Evolutionary conservation across 2,797 vertebrate genomes (phyloP), one percentile per base, ranked within the genome.

Genomic region (Chaetophractus vellerosus): DNA sequence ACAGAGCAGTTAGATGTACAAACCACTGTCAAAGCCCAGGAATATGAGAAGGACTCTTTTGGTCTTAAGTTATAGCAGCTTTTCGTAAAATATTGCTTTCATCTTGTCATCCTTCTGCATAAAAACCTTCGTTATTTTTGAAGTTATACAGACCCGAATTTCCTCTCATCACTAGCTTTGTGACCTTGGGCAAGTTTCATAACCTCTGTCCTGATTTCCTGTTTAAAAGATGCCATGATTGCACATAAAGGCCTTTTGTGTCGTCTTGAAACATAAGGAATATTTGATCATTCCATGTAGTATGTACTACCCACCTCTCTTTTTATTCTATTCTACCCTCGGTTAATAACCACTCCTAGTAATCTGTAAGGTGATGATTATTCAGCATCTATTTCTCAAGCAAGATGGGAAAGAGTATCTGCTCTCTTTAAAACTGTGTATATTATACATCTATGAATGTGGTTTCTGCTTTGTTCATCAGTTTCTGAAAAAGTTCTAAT

Each of bases 181-280:
- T 86, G 76, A 33, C 24, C 36, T 57, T 78, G 8, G 72, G 8
- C 31, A 33, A 80, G 18, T 72, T 93, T 61, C 6, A 15, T 59
- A 59, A 87, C 4, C n/a, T 68, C 28, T 93, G 74, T 55, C 66
- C 72, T 48, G 24, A 38, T 82, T 96, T 92, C 36, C 63, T 64
- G 11, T 45, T 84, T 45, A 45, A 45, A 45, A 45, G 45, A 45
- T 45, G 45, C 45, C 5, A 10, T 45, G 45, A 26, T 6, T 15
- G 15, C 59, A 69, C 10, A 28, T 52, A 75, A 69, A 83, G 76
- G 12, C 5, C 38, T 93, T 78, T 92, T 61, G 18, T 38, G 21
- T 45, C 59, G 28, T 64, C 19, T 52, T 79, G 69, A 74, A 74
- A 85, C 24, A 59, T 6, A 89, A 4, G 88, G 15, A 31, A 48